These are phyloP conservation scores for Anagyrus pseudococci DNA, from an alignment of 2,888 invertebrate genomes.

Conservation along the genomic window DNA sequence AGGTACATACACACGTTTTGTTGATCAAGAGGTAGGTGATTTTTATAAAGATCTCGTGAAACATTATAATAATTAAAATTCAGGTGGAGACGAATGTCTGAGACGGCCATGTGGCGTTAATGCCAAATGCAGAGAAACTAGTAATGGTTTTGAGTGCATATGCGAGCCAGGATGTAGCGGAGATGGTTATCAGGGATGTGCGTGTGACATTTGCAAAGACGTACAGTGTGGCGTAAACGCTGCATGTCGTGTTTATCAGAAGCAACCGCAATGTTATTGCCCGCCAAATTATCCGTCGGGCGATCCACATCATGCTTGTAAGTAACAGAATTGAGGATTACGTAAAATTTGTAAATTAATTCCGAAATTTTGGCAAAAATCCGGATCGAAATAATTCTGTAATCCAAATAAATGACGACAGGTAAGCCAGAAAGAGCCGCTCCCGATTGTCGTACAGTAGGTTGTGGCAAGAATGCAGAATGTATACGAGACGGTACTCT, in stretches of 20 bases:
- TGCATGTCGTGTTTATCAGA: constrained; percentile 73
- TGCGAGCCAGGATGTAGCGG: constrained; percentile 83
- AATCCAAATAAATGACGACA: constrained; percentile 30
- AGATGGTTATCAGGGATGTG: constrained; percentile 80
- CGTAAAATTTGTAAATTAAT: neutral
- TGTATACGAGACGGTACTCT: constrained; percentile 85
- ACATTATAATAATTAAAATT: constrained; percentile 3
- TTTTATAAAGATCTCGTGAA: constrained; percentile 3
- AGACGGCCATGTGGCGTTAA: constrained; percentile 86
- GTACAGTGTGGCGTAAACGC: constrained; percentile 85
- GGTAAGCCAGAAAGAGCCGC: constrained; percentile 52
- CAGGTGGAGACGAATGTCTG: constrained; percentile 75
- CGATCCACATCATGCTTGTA: constrained; percentile 85
- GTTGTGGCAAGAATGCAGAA: constrained; percentile 85
- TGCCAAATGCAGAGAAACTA: constrained; percentile 79
- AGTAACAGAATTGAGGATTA: constrained; percentile 11
- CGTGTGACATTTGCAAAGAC: constrained; percentile 82
- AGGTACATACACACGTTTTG: no score
- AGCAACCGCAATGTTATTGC: constrained; percentile 82
- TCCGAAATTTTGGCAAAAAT: neutral
- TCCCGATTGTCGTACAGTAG: constrained; percentile 82
- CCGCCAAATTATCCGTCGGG: constrained; percentile 83
- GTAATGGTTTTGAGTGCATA: constrained; percentile 81
- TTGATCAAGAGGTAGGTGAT: constrained; percentile 5
- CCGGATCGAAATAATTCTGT: neutral